These are phyloP conservation scores for Tonatia bakeri DNA, from an alignment of 2,113 vertebrate species.

Conservation along the genomic window DNA sequence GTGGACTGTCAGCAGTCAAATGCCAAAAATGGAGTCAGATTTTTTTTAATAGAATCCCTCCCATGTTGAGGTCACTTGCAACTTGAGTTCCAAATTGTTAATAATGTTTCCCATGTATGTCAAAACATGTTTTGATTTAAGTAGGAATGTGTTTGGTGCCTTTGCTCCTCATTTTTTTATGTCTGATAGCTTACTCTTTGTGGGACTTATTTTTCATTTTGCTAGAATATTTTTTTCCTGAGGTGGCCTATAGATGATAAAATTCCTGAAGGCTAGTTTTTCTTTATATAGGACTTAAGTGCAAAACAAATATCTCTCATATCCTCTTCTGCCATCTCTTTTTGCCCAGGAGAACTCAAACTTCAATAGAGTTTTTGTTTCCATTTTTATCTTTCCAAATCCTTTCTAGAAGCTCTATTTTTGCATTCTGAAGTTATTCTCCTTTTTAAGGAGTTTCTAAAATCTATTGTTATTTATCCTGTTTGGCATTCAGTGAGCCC, in stretches of 20 bases:
- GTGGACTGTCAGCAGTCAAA: not conserved
- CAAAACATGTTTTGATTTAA: not conserved
- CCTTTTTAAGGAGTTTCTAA: not conserved
- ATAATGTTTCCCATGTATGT: not conserved
- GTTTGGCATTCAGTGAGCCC: not conserved
- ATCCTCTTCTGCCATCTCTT: not conserved
- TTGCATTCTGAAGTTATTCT: not conserved
- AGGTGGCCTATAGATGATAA: not conserved
- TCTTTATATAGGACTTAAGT: not conserved
- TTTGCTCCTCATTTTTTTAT: not conserved
- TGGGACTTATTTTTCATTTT: not conserved
- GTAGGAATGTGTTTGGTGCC: not conserved
- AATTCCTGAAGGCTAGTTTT: not conserved
- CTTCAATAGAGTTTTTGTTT: not conserved
- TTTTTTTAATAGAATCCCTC: not conserved
- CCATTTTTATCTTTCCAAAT: not conserved
- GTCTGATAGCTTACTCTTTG: not conserved
- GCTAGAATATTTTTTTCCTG: not conserved
- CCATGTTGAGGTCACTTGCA: not conserved
- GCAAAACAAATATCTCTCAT: not conserved
- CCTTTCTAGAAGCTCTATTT: not conserved
- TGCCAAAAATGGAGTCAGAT: not conserved
- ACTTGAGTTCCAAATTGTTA: not conserved
- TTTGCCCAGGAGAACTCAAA: not conserved
- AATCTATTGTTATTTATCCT: not conserved